Evolutionary conservation across 1,140 invertebrate genomes (phyloP).

Genomic region (Araneus ventricosus): DNA sequence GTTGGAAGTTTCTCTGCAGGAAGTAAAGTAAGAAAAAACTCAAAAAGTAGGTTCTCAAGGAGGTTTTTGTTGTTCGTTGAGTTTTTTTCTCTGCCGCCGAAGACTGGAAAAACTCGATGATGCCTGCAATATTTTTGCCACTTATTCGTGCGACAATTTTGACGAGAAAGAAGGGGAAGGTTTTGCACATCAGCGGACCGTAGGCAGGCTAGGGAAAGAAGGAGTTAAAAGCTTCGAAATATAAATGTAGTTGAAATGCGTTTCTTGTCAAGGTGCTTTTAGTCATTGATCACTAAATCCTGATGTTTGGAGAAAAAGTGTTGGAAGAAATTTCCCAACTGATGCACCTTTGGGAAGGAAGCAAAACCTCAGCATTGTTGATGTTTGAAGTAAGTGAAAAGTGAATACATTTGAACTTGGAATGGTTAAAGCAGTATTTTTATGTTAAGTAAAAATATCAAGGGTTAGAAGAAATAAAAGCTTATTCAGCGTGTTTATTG

Average conservation of each 20-base stretch:
- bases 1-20: neutral
- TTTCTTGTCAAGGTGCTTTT: constrained; percentile 44
- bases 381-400: neutral
- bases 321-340: neutral
- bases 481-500: too few species aligned
- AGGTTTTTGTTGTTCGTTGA: constrained; percentile 6
- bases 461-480: too few species aligned
- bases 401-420: neutral
- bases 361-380: neutral
- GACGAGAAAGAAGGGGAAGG: constrained; percentile 36
- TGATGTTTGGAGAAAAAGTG: neutral
- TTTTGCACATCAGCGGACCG: constrained; percentile 48
- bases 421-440: too few species aligned
- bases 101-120: constrained; percentile 49
- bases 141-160: constrained; percentile 39
- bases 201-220: neutral
- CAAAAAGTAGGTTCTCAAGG: constrained; percentile 17
- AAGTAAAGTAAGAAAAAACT: neutral
- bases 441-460: too few species aligned
- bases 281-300: constrained; percentile 26
- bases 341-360: neutral
- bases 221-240: constrained; percentile 28
- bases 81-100: neutral
- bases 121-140: constrained; percentile 62
- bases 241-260: constrained; percentile 46